phyloP scores from a whole-genome alignment of 2,888 invertebrate species.

The Watsonalla cultraria region DNA sequence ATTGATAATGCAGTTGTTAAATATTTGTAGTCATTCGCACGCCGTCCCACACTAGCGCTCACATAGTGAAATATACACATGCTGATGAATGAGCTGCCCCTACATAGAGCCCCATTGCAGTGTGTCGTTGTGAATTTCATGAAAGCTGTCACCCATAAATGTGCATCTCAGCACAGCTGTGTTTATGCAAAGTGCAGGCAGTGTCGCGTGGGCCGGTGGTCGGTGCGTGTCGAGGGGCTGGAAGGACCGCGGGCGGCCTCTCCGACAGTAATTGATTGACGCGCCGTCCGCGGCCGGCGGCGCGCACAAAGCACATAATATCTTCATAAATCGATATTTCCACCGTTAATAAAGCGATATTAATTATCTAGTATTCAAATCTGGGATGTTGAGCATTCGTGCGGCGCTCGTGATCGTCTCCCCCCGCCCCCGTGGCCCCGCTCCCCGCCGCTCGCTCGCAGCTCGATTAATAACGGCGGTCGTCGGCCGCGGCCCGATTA shows the following conservation, averaged over 20 bases:
- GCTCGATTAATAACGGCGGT: conserved; percentile 29
- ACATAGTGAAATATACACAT: too few species aligned
- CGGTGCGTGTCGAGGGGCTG: neutral
- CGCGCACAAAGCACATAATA: conserved; percentile 64
- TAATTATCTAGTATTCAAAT: conserved; percentile 78
- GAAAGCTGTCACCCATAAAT: too few species aligned
- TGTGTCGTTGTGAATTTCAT: too few species aligned
- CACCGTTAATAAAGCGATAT: conserved; percentile 75
- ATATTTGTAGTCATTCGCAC: too few species aligned
- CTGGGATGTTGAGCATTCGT: conserved; percentile 60
- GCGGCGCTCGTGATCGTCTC: conserved; percentile 54
- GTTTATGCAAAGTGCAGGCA: conserved; percentile 1
- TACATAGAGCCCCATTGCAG: too few species aligned
- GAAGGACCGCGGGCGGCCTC: conserved; percentile 9
- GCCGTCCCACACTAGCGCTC: too few species aligned
- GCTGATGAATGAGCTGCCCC: too few species aligned
- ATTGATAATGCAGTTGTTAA: too few species aligned
- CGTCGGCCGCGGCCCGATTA: conserved; percentile 39
- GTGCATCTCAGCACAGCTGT: too few species aligned
- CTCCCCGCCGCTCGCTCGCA: conserved; percentile 24
- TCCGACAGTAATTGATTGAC: conserved; percentile 35
- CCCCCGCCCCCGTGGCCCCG: conserved; percentile 18
- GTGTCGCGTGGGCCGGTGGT: conserved; percentile 4
- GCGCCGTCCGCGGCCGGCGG: conserved; percentile 31
- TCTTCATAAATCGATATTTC: conserved; percentile 73